A percentile compares a stretch with the other conserved stretches of the same genome.
Evolutionary conservation across 2,113 vertebrate species (phyloP).

Genomic region (Ameiurus melas): DNA sequence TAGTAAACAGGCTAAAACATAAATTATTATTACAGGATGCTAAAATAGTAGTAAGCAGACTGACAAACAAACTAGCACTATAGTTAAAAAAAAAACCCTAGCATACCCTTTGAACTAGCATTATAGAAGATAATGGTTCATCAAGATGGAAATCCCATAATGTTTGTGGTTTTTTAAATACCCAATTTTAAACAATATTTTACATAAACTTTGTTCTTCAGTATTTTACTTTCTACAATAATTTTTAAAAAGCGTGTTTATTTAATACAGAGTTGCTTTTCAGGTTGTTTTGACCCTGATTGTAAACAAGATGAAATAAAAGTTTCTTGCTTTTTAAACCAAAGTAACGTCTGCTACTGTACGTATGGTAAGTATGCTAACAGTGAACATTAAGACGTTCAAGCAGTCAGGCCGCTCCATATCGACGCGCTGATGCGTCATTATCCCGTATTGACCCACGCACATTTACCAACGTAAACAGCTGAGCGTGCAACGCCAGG

Average conservation of each 20-base stretch:
- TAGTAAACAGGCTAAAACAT: no score
- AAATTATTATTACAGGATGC: no score
- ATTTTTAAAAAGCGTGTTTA: neutral
- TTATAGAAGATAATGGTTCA: neutral
- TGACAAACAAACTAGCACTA: neutral
- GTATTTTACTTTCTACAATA: no score
- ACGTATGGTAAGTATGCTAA: no score
- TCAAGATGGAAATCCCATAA: neutral
- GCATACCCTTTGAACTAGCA: neutral
- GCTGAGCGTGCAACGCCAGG: constrained; percentile 38
- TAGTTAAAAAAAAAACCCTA: neutral
- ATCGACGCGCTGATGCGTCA: neutral
- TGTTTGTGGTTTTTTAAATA: no score
- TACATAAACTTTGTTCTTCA: no score
- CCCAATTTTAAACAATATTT: no score
- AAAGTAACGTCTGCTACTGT: no score
- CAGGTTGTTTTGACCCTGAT: neutral
- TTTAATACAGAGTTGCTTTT: neutral
- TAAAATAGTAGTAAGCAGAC: no score
- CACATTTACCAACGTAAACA: constrained; percentile 39
- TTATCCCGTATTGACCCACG: constrained; percentile 33
- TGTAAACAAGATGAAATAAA: neutral
- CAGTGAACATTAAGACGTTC: neutral
- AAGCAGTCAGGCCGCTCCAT: neutral
- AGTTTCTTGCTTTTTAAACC: neutral